These are phyloP conservation scores for Osedax frankpressi DNA, from an alignment of 2,888 invertebrate genomes.

Conservation along the genomic window DNA sequence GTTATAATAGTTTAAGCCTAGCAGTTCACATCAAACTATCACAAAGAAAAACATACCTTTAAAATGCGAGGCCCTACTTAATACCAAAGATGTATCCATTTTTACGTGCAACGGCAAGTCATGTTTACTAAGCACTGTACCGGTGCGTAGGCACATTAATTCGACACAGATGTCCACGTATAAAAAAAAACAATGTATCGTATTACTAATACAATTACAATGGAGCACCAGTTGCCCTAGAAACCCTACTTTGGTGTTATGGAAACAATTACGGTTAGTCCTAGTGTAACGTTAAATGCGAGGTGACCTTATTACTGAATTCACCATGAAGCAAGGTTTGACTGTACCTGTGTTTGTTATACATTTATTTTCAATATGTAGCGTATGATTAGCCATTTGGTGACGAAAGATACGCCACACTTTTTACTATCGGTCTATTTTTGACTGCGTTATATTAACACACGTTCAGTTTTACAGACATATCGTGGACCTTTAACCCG, in stretches of 20 bases:
- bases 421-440: not conserved
- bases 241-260: too few relatives aligned
- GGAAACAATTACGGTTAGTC: too few relatives aligned
- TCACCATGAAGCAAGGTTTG: not conserved
- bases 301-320: not conserved
- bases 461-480: not conserved
- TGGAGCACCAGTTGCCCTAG: not conserved
- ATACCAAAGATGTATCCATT: not conserved
- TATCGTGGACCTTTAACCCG: not conserved
- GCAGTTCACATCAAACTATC: too few relatives aligned
- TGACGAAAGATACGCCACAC: not conserved
- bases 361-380: not conserved
- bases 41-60: too few relatives aligned
- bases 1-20: too few relatives aligned
- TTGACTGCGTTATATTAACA: not conserved
- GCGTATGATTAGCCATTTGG: not conserved
- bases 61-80: not conserved
- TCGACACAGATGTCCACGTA: not conserved
- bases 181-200: not conserved
- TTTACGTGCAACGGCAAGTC: not conserved
- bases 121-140: not conserved
- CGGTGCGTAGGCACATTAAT: not conserved
- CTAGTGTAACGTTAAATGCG: too few relatives aligned
- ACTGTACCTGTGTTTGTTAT: not conserved
- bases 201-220: not conserved